Percentiles rank a stretch among this genome's conserved stretches.
Conservation (phyloP, 2,888 invertebrate genomes). For the Gibbula magus region DNA sequence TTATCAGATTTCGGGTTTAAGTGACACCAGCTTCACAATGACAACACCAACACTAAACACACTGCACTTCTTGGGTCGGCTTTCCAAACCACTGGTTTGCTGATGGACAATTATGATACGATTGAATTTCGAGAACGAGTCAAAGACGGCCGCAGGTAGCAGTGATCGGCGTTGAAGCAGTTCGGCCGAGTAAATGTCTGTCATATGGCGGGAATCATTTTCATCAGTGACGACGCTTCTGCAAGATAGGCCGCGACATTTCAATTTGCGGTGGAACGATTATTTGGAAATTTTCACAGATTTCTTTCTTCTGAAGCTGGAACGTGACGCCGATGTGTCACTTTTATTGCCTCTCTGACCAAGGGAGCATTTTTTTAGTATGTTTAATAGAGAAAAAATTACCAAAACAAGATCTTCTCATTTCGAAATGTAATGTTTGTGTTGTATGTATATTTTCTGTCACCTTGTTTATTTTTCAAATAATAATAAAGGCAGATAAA, state of each 20-base stretch:
- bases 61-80: neutral
- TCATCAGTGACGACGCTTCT: neutral
- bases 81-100: slow-evolving; percentile 12
- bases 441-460: too few relatives aligned
- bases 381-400: too few relatives aligned
- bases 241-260: neutral
- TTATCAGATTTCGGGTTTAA: too few relatives aligned
- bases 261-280: slow-evolving; percentile 1
- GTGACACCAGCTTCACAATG: too few relatives aligned
- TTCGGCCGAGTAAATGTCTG: neutral
- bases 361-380: too few relatives aligned
- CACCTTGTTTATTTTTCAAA: too few relatives aligned
- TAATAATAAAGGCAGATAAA: too few relatives aligned
- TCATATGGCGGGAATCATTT: neutral
- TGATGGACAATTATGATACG: slow-evolving; percentile 21
- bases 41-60: too few relatives aligned
- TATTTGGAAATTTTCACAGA: neutral
- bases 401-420: too few relatives aligned
- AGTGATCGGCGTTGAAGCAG: neutral
- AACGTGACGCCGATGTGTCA: neutral
- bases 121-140: neutral
- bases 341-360: neutral
- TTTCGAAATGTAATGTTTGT: too few relatives aligned
- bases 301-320: neutral
- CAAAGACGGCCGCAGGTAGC: slow-evolving; percentile 5